These are phyloP conservation scores for Nestor notabilis DNA, from an alignment of 2,113 vertebrate species.

Conservation along the genomic window DNA sequence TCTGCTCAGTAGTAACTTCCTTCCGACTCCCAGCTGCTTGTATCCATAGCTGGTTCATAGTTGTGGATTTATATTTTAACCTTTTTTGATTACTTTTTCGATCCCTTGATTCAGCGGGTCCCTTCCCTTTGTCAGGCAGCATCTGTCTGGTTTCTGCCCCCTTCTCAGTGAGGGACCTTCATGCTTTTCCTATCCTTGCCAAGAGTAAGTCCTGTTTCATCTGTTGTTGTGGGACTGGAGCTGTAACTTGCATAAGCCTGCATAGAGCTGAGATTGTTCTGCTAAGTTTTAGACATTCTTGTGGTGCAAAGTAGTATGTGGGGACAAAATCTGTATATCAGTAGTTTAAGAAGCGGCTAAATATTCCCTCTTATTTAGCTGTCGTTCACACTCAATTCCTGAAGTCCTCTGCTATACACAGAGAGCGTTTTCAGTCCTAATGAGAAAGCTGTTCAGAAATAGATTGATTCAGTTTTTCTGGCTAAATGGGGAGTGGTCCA, in stretches of 20 bases:
- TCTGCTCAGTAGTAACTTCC: background rate
- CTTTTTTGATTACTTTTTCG: background rate
- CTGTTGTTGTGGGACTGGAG: background rate
- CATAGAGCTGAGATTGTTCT: background rate
- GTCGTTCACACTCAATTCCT: background rate
- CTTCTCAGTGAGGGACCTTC: background rate
- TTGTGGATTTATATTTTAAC: background rate
- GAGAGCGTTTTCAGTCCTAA: background rate
- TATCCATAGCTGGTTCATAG: background rate
- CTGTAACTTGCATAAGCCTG: background rate
- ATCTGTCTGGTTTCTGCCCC: background rate
- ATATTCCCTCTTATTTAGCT: background rate
- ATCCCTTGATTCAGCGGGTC: background rate
- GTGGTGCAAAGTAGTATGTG: background rate
- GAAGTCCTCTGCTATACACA: background rate
- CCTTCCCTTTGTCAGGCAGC: background rate
- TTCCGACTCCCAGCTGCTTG: background rate
- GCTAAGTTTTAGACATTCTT: background rate
- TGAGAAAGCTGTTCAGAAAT: background rate
- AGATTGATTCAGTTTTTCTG: background rate
- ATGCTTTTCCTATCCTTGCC: background rate
- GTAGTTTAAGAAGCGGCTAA: background rate
- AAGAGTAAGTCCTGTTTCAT: background rate
- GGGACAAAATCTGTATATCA: background rate
- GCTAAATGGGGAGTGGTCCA: constrained; percentile 6